Base-by-base conservation (phyloP, 2,888 invertebrate genomes). In the Elaeidobius kamerunicus region DNA sequence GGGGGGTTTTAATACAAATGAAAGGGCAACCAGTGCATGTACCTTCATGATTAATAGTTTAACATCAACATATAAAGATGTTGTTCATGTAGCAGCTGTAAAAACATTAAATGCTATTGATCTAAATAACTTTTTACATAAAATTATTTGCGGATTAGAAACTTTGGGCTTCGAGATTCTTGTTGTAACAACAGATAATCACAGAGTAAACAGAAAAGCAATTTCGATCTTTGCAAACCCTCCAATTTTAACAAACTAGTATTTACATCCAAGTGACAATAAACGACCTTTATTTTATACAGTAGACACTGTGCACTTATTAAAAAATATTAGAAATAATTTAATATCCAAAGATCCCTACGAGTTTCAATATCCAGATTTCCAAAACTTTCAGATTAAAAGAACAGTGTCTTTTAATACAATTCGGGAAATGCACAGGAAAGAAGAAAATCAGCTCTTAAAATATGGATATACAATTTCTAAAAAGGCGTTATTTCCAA, bases 21-120 rank as follows among this genome's bases (percentile, higher is more conserved):
- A 23, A 9, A 9, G 4, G 4, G 34, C 34, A 5, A n/a, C n/a
- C n/a, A n/a, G 34, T 4, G n/a, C 34, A 36, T 43, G 50, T 56
- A 44, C 40, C 23, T 61, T 58, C 41, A 61, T 60, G 59, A 52
- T 56, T 16, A 40, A 51, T 7, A 56, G 55, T 41, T 9, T 60
- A 23, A 23, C n/a, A 34, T 46, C 20, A 55, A 52, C 41, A 16
- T 40, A 34, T 61, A 48, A 59, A 39, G 61, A 59, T 34, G 59
- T 61, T 16, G 58, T 55, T 30, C 60, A 61, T 57, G 60, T 61
- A 41, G 20, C 55, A 19, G 58, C 60, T 15, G 57, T 51, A 1
- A 41, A 47, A 35, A 38, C 3, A 4, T 3, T 56, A 14, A 42
- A 56, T 34, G 50, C 19, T 15, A 44, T 53, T 14, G 15, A 17